Evolutionary conservation across 2,888 invertebrate genomes (phyloP).

Genomic region (Romanomermis culicivorax): DNA sequence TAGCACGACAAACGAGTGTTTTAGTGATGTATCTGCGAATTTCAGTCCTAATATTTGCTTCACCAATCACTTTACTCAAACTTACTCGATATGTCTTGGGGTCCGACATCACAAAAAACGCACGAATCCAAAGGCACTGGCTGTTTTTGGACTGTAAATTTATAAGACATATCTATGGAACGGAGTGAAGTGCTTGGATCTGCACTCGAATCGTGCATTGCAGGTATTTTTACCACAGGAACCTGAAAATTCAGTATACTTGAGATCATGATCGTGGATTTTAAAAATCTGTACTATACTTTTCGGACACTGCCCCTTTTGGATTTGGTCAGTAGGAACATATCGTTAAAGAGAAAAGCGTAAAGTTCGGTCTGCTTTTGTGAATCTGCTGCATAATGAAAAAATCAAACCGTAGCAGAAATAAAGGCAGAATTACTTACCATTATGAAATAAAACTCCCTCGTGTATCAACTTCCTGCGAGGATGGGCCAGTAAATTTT

Average conservation of each 20-base stretch:
- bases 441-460: conserved; percentile 33
- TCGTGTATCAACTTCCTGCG: conserved; percentile 34
- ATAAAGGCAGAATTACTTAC: too few species aligned
- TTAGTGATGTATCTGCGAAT: conserved; percentile 11
- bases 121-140: conserved; percentile 35
- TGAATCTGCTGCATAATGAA: conserved; percentile 17
- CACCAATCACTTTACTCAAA: neutral
- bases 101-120: conserved; percentile 34
- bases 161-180: conserved; percentile 11
- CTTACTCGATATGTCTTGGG: conserved; percentile 21
- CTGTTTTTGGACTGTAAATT: conserved; percentile 33
- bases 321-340: conserved; percentile 39
- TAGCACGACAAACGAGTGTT: conserved; percentile 34
- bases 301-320: conserved; percentile 36
- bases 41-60: neutral
- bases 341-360: conserved; percentile 42
- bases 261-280: too few species aligned
- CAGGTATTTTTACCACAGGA: too few species aligned
- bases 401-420: neutral
- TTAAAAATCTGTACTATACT: too few species aligned
- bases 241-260: too few species aligned
- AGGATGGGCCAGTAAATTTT: conserved; percentile 38
- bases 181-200: too few species aligned
- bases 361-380: conserved; percentile 40
- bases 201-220: too few species aligned